A percentile compares a stretch with the other conserved stretches of the same genome.
Conservation (phyloP, 2,797 vertebrate species). For the Microctenopoma steveboyesi region DNA sequence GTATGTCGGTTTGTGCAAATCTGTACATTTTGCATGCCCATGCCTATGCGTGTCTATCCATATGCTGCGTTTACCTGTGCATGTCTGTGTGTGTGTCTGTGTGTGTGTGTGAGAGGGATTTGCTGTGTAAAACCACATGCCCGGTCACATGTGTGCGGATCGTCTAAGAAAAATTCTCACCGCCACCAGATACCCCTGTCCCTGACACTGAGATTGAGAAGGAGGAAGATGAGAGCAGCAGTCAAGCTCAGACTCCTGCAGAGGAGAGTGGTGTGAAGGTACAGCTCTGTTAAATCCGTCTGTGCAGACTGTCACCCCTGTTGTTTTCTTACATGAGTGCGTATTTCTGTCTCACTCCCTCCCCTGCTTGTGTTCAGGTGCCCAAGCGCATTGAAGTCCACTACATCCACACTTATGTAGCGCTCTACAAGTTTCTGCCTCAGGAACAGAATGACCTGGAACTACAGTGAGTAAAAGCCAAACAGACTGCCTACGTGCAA, state of each 20-base stretch:
- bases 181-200: constrained; percentile 49
- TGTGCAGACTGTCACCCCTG: constrained; percentile 19
- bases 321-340: neutral
- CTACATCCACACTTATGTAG: constrained; percentile 92
- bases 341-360: constrained; percentile 34
- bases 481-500: constrained; percentile 13
- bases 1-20: constrained; percentile 16
- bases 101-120: constrained; percentile 36
- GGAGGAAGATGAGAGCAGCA: constrained; percentile 61
- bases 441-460: constrained; percentile 93
- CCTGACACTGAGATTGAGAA: constrained; percentile 59
- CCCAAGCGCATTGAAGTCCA: constrained; percentile 85
- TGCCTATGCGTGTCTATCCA: constrained; percentile 38
- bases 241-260: constrained; percentile 54
- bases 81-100: constrained; percentile 15
- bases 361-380: constrained; percentile 60
- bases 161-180: constrained; percentile 19
- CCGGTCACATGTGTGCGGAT: neutral
- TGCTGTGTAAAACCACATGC: constrained; percentile 4
- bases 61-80: constrained; percentile 34
- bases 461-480: constrained; percentile 86
- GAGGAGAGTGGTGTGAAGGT: constrained; percentile 69
- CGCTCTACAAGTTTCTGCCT: constrained; percentile 92
- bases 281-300: constrained; percentile 8
- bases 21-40: constrained; percentile 7